A percentile compares a stretch with the other conserved stretches of the same genome.
Evolutionary conservation across 2,113 vertebrate species (phyloP).

Genomic region (Noctilio leporinus): DNA sequence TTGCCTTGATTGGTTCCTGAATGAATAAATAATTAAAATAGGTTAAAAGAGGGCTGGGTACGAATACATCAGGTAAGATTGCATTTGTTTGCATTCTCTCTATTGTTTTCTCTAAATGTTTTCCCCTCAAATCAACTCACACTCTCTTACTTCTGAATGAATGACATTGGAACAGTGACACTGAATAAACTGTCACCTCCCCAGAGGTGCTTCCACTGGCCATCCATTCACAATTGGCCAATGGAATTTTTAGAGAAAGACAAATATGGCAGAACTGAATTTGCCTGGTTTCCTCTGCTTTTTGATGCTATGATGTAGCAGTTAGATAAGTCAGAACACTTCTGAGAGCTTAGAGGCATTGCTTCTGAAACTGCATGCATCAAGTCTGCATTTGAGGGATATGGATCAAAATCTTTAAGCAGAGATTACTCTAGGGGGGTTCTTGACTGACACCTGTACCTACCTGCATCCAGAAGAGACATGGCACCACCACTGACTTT

Average conservation of each 20-base stretch:
- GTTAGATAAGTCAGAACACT: neutral
- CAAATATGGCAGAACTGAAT: neutral
- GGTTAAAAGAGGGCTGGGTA: neutral
- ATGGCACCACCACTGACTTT: neutral
- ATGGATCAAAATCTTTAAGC: neutral
- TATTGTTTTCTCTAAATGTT: neutral
- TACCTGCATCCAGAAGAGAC: neutral
- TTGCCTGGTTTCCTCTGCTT: neutral
- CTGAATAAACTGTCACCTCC: neutral
- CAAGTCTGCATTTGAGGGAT: neutral
- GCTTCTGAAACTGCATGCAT: neutral
- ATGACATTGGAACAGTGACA: neutral
- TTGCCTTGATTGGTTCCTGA: neutral
- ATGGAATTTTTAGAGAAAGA: neutral
- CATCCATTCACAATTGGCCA: neutral
- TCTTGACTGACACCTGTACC: neutral
- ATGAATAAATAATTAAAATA: neutral
- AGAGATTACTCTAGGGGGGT: neutral
- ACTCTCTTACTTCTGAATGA: neutral
- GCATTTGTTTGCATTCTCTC: neutral
- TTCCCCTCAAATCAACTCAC: neutral
- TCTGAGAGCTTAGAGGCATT: neutral
- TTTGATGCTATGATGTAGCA: neutral
- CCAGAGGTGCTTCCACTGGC: neutral
- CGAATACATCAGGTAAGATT: neutral